Base-by-base conservation (phyloP, 1,140 invertebrate genomes). In the Halesus radiatus region DNA sequence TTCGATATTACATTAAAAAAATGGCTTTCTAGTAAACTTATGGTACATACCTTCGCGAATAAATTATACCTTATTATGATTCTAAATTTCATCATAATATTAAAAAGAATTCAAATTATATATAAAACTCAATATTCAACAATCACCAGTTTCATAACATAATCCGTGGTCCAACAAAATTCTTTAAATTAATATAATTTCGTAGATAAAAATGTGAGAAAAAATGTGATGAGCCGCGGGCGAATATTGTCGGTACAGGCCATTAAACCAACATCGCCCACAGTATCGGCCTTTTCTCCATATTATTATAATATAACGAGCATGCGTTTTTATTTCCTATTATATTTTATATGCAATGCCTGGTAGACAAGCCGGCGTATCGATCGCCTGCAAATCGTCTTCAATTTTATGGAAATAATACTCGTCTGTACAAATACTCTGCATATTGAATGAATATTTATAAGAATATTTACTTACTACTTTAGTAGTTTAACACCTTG, bases 221-320 rank as follows among this genome's bases (percentile, higher is more conserved):
- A 73, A 73, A 73, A 73, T 74, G 50, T 74, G 53, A 15, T 74
- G 20, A 7, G 70, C 70, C 29, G 8, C n/a, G 68, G 68, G 68
- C 68, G 18, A 18, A 45, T 45, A 45, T 45, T 45, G 37, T 20
- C 45, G 80, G 81, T 74, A 80, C 78, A 80, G 76, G 79, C 81
- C 70, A 83, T 83, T 80, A 83, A 83, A 83, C 70, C 81, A 80
- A 83, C 79, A 83, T 80, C 75, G 37, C 77, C 81, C 79, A 80
- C 80, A 79, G 80, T 80, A 60, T 78, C 77, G 76, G 52, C 58
- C 70, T 80, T 74, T 80, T 80, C 76, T 78, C 72, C 70, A 78
- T 78, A 80, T 80, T 80, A 80, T 83, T 66, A 83, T 78, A 77
- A 78, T 83, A 73, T 83, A 83, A 83, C 81, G 80, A 83, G 81